Evolutionary conservation across 2,888 invertebrate species (phyloP), one percentile per base, ranked within the genome.

Genomic region (Myathropa florea): DNA sequence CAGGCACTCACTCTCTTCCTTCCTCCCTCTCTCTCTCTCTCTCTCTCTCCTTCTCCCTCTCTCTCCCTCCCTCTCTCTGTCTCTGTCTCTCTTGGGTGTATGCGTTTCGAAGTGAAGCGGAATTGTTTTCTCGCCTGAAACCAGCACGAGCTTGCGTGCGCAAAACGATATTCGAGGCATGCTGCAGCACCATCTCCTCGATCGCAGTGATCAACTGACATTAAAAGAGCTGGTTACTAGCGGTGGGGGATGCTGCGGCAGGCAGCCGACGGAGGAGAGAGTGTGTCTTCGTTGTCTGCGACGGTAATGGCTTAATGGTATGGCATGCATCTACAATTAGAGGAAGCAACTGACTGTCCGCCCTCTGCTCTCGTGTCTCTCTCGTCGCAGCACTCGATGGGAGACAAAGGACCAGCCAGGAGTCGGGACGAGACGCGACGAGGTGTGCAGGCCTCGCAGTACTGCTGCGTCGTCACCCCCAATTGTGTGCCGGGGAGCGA

Each of bases 91-190:
- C 3, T 10, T 33, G 24, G 4, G 57, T 12, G 23, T 24, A n/a
- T 46, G 39, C 23, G 23, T 24, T 24, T 26, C 14, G 72, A 67
- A 82, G 71, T 77, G 77, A 79, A 82, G 77, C 80, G 84, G 77
- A 88, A 88, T 88, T 88, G 76, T 88, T 89, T 89, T 83, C 83
- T 89, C 84, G 89, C 89, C 89, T 88, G 83, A 88, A 89, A 89
- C 89, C 89, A 89, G 89, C 89, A 89, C 89, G 89, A 89, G 89
- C 88, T 89, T 89, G 89, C 89, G 89, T 89, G 89, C 86, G 83
- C 82, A 83, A 83, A 86, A 78, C 86, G 78, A 88, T 87, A 79
- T 85, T 57, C 78, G 14, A 75, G 75, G 78, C 83, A 84, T 84
- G 83, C 78, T 71, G 60, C 65, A 63, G 46, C 55, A 68, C 59